Base-by-base conservation (phyloP, 2,888 invertebrate species). In the Notodonta dromedarius region DNA sequence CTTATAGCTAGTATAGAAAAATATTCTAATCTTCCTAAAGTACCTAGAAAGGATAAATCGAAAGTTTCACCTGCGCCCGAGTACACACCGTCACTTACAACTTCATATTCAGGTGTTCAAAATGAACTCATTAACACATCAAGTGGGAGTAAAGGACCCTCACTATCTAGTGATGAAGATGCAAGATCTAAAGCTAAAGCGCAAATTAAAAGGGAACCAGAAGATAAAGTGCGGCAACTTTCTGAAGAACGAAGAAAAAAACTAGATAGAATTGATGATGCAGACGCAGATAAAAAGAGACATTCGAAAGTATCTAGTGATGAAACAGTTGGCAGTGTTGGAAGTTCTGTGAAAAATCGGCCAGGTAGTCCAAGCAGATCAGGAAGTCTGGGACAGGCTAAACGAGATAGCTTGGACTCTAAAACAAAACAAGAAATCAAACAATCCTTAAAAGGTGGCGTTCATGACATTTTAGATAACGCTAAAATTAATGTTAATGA, bases 21-120 rank as follows among this genome's bases (percentile, higher is more conserved):
- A 52, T 32, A 52, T 35, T 16, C 52, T 5, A 53, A 53, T 6
- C 11, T 54, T 14, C 54, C 35, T n/a, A 54, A 54, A 54, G 39
- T n/a, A 8, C 39, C 54, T 35, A 52, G 32, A 12, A 52, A 14
- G 5, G n/a, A 13, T n/a, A 46, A 46, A 46, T 5, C n/a, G n/a
- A 46, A 54, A 54, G 39, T 39, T 53, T 13, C 24, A n/a, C 4
- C 52, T 53, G 11, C 16, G 13, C 13, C 52, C 4, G 35, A 53
- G 7, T 32, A 52, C 9, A 5, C 5, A 35, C 39, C 39, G 14
- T 54, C 54, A 12, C 35, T 8, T 3, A 8, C 3, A n/a, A 32
- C 52, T 50, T 50, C 50, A 11, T 50, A 16, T 50, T 50, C 50
- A 2, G 7, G 7, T 13, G 35, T 53, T 13, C 32, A 53, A 35